Conservation (phyloP, 1,140 invertebrate species). For the Aleiodes sp. region DNA sequence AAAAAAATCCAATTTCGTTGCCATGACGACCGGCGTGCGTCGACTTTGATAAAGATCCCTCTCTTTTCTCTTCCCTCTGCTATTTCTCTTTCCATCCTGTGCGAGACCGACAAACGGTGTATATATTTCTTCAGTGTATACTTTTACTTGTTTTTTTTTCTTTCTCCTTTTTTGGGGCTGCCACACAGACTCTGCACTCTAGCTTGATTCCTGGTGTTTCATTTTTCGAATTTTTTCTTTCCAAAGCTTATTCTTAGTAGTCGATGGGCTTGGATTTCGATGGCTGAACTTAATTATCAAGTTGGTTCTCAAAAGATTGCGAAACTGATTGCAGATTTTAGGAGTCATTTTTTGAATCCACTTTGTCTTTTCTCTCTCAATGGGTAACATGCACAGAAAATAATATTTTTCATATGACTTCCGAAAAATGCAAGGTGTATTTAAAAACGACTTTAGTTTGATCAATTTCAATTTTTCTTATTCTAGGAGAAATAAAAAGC, state of each 20-base stretch:
- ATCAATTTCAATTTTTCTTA: background rate
- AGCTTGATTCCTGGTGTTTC: background rate
- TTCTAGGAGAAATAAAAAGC: background rate
- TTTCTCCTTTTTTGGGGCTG: background rate
- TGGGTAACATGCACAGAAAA: no score
- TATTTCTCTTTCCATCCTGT: slow-evolving; percentile 12
- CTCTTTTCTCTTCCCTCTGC: background rate
- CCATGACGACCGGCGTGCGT: slow-evolving; percentile 62
- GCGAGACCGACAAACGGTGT: slow-evolving; percentile 27
- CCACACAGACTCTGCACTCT: background rate
- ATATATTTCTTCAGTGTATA: slow-evolving; percentile 27
- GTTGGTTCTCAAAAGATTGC: background rate
- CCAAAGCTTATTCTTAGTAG: background rate
- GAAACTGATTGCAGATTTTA: background rate
- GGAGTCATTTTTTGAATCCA: no score
- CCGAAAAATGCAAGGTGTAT: no score
- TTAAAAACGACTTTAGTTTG: background rate
- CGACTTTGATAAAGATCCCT: slow-evolving; percentile 56
- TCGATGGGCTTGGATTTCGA: background rate
- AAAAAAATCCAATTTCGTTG: slow-evolving; percentile 67
- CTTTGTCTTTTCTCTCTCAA: no score
- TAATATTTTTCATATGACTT: no score
- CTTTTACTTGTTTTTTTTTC: slow-evolving; percentile 5
- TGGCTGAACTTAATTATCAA: background rate
- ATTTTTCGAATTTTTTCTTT: background rate